Conservation (phyloP, 2,888 invertebrate species). For the Dolomedes plantarius region DNA sequence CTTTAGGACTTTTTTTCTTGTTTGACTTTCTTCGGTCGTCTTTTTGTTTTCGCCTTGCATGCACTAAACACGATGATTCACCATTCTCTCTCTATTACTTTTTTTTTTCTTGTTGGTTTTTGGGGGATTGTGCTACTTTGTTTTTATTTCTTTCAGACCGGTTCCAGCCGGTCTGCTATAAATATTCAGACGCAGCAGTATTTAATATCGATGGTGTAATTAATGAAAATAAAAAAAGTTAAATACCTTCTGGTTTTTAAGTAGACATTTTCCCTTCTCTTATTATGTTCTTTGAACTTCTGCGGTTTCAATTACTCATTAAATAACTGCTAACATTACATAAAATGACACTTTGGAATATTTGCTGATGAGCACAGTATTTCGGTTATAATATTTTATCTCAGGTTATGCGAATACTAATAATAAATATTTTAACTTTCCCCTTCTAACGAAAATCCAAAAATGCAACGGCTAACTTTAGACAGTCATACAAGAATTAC, state of each 20-base stretch:
- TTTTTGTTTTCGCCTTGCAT: slow-evolving; percentile 14
- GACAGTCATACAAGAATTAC: too few relatives aligned
- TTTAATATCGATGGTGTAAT: background rate
- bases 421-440: too few relatives aligned
- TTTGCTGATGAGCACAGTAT: too few relatives aligned
- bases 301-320: too few relatives aligned
- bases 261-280: too few relatives aligned
- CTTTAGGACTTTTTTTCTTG: slow-evolving; percentile 10
- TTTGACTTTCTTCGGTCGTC: slow-evolving; percentile 7
- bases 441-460: too few relatives aligned
- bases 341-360: too few relatives aligned
- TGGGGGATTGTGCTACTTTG: background rate
- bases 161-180: background rate
- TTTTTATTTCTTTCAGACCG: slow-evolving; percentile 4
- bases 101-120: background rate
- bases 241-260: background rate
- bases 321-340: too few relatives aligned
- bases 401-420: too few relatives aligned
- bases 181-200: background rate
- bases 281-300: too few relatives aligned
- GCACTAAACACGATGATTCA: slow-evolving; percentile 50
- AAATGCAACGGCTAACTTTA: too few relatives aligned
- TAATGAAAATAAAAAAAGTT: background rate
- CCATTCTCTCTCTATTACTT: slow-evolving; percentile 28
- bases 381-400: too few relatives aligned